Evolutionary conservation across 1,140 invertebrate genomes (phyloP).

Genomic region (Plutomurus gul): DNA sequence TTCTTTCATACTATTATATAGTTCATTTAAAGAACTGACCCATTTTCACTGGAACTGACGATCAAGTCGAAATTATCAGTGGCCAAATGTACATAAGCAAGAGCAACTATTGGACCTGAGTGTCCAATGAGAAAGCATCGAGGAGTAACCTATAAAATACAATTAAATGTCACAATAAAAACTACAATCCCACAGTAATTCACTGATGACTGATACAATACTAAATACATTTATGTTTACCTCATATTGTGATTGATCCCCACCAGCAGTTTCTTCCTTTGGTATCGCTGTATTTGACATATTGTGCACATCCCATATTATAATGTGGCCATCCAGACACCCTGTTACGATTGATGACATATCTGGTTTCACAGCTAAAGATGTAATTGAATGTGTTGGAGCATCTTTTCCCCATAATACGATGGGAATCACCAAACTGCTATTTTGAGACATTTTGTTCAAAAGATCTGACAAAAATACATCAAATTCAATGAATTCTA

Average conservation of each 20-base stretch:
- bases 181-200: too few relatives aligned
- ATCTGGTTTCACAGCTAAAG: slow-evolving; percentile 87
- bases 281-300: neutral
- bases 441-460: slow-evolving; percentile 54
- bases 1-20: slow-evolving; percentile 50
- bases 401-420: slow-evolving; percentile 95
- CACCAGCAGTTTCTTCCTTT: neutral
- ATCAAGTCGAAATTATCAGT: slow-evolving; percentile 81
- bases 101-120: slow-evolving; percentile 86
- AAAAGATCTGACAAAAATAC: too few relatives aligned
- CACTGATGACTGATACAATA: too few relatives aligned
- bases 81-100: slow-evolving; percentile 71
- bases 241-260: slow-evolving; percentile 32
- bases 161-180: slow-evolving; percentile 37
- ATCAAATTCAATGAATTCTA: too few relatives aligned
- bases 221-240: neutral
- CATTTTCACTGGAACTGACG: slow-evolving; percentile 92
- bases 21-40: too few relatives aligned
- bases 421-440: slow-evolving; percentile 92
- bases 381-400: slow-evolving; percentile 95
- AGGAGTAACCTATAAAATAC: slow-evolving; percentile 83
- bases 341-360: slow-evolving; percentile 93
- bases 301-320: slow-evolving; percentile 89
- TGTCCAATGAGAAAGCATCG: slow-evolving; percentile 93
- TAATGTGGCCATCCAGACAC: slow-evolving; percentile 97